Evolutionary conservation across 2,888 invertebrate species (phyloP), one percentile per base, ranked within the genome.

Genomic region (Cosmorhoe ocellata): DNA sequence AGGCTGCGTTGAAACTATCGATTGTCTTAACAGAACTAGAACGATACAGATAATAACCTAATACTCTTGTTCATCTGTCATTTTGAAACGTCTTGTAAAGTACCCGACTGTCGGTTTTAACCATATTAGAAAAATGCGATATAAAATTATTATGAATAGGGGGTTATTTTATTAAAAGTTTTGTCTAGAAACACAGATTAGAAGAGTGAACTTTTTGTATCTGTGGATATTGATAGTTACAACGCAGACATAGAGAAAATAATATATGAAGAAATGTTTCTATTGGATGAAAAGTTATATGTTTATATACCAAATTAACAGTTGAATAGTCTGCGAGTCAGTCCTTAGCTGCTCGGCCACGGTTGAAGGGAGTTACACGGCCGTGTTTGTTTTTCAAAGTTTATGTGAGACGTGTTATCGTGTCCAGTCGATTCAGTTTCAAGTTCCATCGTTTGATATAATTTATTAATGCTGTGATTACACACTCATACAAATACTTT

Each of bases 401-500:
- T 79, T 81, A 83, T 82, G 74, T 80, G 72, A 71, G 76, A 71
- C 79, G 78, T 81, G 79, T 83, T 79, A 78, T 79, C 76, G 73
- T 82, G 81, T 81, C 79, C 76, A 71, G 79, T 82, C 81, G 69
- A 74, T 78, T 81, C 76, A 69, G 79, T 83, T 74, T 76, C 77
- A 73, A 78, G 33, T 81, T 75, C 78, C 82, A 76, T 83, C 74
- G 24, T 80, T 18, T 18, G 3, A 77, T 84, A 81, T 87, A 83
- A 85, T 88, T 88, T 84, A 84, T 88, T 84, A 84, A 81, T 82
- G 83, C 86, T 88, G 87, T 89, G 86, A 89, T 89, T 87, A n/a
- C n/a, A n/a, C 1, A n/a, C n/a, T 1, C 6, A 51, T 38, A n/a
- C n/a, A n/a, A n/a, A n/a, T n/a, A n/a, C n/a, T n/a, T n/a, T n/a